Percentiles rank a stretch among this genome's conserved stretches.
These are phyloP conservation scores for Perognathus longimembris DNA, from an alignment of 2,113 vertebrate genomes.

Conservation along the genomic window DNA sequence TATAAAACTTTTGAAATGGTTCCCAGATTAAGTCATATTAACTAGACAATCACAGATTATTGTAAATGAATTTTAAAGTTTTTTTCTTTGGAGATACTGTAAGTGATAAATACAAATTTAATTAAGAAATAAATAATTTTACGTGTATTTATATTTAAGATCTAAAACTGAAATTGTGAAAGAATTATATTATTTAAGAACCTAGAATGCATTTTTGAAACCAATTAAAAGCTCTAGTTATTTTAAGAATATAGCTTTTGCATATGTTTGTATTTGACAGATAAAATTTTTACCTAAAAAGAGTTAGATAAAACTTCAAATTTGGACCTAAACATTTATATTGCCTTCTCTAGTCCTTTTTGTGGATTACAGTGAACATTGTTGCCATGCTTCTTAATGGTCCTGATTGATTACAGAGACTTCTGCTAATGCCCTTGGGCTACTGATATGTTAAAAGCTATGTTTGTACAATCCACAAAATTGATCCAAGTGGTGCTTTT, in stretches of 20 bases:
- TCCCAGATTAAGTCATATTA: not conserved
- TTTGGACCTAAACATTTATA: not conserved
- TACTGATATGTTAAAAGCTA: not conserved
- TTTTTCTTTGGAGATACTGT: not conserved
- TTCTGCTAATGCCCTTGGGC: not conserved
- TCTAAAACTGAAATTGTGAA: not conserved
- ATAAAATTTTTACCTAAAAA: not conserved
- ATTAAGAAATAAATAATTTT: too few relatives aligned
- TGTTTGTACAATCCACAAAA: not conserved
- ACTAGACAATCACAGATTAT: not conserved
- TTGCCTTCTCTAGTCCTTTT: not conserved
- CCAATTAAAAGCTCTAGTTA: not conserved
- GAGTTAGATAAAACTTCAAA: not conserved
- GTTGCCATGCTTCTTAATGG: not conserved
- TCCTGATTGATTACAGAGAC: not conserved
- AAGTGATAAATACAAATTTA: too few relatives aligned
- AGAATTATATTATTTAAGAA: not conserved
- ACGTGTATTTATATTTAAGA: not conserved
- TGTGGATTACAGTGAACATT: not conserved
- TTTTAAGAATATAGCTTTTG: not conserved
- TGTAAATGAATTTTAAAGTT: not conserved
- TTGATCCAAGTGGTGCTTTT: not conserved
- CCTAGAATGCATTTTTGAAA: slow-evolving; percentile 4
- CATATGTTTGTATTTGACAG: not conserved
- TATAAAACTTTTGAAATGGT: slow-evolving; percentile 40